phyloP scores from a whole-genome alignment of 2,113 vertebrate genomes.

The Dipodomys spectabilis region DNA sequence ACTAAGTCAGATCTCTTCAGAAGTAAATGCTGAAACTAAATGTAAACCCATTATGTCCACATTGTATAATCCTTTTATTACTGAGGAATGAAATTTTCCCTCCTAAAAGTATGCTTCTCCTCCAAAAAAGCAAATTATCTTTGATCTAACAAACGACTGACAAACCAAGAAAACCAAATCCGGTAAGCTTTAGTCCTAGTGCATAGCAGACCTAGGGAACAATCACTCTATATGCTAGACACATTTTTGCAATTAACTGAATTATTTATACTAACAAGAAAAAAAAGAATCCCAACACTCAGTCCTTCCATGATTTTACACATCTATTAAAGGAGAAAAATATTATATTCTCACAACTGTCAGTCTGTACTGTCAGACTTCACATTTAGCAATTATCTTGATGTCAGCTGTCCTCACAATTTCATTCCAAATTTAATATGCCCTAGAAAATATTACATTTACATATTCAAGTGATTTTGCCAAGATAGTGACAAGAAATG shows the following conservation, averaged over 20 bases:
- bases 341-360: slow-evolving; percentile 70
- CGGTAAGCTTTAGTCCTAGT: neutral
- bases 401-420: slow-evolving; percentile 80
- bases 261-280: slow-evolving; percentile 38
- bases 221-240: neutral
- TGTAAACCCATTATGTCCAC: neutral
- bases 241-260: slow-evolving; percentile 32
- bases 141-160: neutral
- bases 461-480: slow-evolving; percentile 74
- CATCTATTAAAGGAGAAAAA: slow-evolving; percentile 69
- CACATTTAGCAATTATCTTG: slow-evolving; percentile 82
- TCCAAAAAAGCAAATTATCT: slow-evolving; percentile 48
- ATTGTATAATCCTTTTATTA: slow-evolving; percentile 10
- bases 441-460: slow-evolving; percentile 79
- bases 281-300: slow-evolving; percentile 39
- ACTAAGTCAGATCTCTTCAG: neutral
- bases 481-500: slow-evolving; percentile 56
- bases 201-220: neutral
- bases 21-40: slow-evolving; percentile 36
- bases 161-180: neutral
- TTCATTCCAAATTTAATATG: slow-evolving; percentile 81
- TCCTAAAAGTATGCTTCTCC: slow-evolving; percentile 35
- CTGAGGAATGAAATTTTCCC: slow-evolving; percentile 27
- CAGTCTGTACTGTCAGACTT: slow-evolving; percentile 79
- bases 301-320: slow-evolving; percentile 57